Base-by-base conservation (phyloP, 2,113 vertebrate species). In the Holacanthus passer region DNA sequence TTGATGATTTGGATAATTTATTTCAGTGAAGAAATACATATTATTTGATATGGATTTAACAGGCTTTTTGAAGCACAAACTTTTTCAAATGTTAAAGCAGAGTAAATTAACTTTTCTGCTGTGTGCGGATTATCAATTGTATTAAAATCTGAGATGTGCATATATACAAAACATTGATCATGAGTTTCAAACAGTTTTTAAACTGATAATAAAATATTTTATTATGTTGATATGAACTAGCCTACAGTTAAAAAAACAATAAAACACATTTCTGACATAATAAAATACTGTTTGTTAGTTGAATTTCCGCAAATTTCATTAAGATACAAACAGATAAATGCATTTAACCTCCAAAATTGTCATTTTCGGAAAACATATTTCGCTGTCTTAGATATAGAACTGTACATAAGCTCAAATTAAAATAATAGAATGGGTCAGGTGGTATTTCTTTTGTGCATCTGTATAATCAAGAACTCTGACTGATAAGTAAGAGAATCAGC, bases 401-500 rank as follows among this genome's bases (percentile, higher is more conserved):
- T 32, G 27, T 0, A 59, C 0, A 22, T 43, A 3, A n/a, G 3
- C 37, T 8, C 17, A 32, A 50, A 68, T 10, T 52, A 56, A 66
- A 52, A 24, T 27, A 7, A 59, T 70, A 17, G n/a, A 66, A 55
- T 29, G 5, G 14, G 20, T 58, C 35, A 53, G 17, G 17, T 67
- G 22, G 10, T 22, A n/a, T 63, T 73, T 50, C 7, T 37, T 31
- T 19, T 20, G 32, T 14, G 53, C 19, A 47, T 32, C 3, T 60
- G 12, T 9, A 39, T 27, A 35, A 43, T 62, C 1, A 56, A 3
- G 5, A 60, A 3, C 6, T 64, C 17, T 65, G 16, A 64, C 48
- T 72, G 19, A 68, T 60, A 14, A 70, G 59, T 56, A n/a, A 45
- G 24, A 64, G 56, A 48, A 79, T 55, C 62, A 62, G 41, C 53